phyloP scores from a whole-genome alignment of 2,113 vertebrate species.

The Opisthocomus hoazin region DNA sequence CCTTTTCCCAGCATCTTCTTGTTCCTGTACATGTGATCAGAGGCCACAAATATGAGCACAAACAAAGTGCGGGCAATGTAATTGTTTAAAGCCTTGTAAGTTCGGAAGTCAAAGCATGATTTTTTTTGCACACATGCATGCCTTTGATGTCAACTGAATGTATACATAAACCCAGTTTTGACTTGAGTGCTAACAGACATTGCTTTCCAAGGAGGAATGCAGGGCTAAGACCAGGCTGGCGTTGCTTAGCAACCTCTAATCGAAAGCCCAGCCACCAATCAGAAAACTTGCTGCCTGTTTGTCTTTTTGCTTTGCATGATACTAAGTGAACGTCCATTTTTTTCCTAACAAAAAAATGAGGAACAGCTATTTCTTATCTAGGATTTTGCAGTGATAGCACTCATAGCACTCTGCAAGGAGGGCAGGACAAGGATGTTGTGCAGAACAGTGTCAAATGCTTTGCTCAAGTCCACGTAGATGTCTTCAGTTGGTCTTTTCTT shows the following conservation, averaged over 20 bases:
- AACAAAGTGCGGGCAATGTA: neutral
- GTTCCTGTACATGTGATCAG: neutral
- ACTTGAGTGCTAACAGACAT: neutral
- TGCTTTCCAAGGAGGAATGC: slow-evolving; percentile 1
- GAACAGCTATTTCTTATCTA: neutral
- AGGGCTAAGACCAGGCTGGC: neutral
- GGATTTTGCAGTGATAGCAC: neutral
- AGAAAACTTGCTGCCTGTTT: neutral
- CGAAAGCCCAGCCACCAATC: neutral
- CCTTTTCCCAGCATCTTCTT: neutral
- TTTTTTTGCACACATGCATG: neutral
- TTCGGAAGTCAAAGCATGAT: neutral
- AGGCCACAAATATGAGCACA: neutral
- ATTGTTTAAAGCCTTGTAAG: neutral
- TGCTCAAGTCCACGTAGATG: too few species aligned
- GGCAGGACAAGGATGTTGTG: neutral
- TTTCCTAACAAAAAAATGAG: neutral
- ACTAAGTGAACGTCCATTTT: neutral
- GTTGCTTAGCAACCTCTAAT: slow-evolving; percentile 21
- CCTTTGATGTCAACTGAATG: slow-evolving; percentile 22
- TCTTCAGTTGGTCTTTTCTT: too few species aligned
- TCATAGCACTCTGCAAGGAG: neutral
- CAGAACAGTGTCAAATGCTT: too few species aligned
- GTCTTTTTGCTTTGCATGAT: neutral
- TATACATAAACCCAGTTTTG: neutral